Evolutionary conservation across 2,888 invertebrate genomes (phyloP).

Genomic region (Caradrina kadenii): DNA sequence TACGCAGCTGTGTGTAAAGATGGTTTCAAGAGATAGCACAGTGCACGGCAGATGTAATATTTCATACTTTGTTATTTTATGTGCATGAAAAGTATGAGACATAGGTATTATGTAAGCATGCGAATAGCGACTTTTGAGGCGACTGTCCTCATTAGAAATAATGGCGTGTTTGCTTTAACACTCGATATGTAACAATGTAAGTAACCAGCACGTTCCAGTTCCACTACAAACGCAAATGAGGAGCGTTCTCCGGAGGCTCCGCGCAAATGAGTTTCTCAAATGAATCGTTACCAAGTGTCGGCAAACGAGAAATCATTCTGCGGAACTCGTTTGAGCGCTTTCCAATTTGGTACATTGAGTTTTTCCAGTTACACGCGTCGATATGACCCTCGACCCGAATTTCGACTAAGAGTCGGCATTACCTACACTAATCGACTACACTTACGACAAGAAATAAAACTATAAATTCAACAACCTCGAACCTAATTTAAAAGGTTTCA

Average conservation of each 20-base stretch:
- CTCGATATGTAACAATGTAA: conserved; percentile 68
- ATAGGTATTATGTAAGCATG: conserved; percentile 28
- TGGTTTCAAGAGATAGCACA: conserved; percentile 55
- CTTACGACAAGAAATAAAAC: conserved; percentile 15
- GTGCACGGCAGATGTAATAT: conserved; percentile 52
- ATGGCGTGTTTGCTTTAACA: conserved; percentile 64
- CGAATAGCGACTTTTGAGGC: conserved; percentile 40
- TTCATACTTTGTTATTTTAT: conserved; percentile 58
- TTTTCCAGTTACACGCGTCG: conserved; percentile 65
- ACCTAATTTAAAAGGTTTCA: conserved; percentile 50
- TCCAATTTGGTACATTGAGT: conserved; percentile 77
- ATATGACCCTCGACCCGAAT: conserved; percentile 51
- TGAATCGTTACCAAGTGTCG: conserved; percentile 86
- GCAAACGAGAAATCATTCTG: conserved; percentile 81
- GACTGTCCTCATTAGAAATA: conserved; percentile 67
- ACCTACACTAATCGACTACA: conserved; percentile 18
- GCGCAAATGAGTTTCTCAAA: conserved; percentile 86
- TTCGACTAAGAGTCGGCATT: conserved; percentile 15
- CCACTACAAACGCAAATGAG: conserved; percentile 84
- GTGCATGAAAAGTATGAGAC: conserved; percentile 31
- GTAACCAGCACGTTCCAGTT: conserved; percentile 67
- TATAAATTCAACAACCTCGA: conserved; percentile 23
- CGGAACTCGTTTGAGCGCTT: conserved; percentile 74
- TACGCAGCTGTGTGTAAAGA: conserved; percentile 66
- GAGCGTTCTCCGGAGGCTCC: conserved; percentile 80